Conservation (phyloP, 2,888 invertebrate species). For the Agrochola lychnidis region DNA sequence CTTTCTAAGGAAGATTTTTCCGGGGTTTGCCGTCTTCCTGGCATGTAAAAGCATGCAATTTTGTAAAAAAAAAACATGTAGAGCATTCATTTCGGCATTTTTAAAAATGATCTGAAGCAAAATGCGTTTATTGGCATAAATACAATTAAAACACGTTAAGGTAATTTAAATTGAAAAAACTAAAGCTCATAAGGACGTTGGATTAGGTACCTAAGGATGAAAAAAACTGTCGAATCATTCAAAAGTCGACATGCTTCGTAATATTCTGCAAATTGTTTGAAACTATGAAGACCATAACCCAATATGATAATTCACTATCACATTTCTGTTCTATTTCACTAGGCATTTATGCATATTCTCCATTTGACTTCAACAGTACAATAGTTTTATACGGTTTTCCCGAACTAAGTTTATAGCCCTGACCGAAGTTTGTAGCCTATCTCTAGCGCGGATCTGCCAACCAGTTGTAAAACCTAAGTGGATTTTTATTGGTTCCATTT, state of each 20-base stretch:
- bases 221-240: too few relatives aligned
- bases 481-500: slow-evolving; percentile 50
- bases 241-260: too few relatives aligned
- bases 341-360: slow-evolving; percentile 2
- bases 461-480: slow-evolving; percentile 59
- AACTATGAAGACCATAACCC: not conserved
- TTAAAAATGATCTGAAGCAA: too few relatives aligned
- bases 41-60: not conserved
- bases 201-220: too few relatives aligned
- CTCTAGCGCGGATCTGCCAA: slow-evolving; percentile 50
- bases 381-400: slow-evolving; percentile 43
- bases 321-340: not conserved
- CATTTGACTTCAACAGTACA: slow-evolving; percentile 30
- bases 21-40: too few relatives aligned
- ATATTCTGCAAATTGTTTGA: not conserved
- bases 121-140: too few relatives aligned
- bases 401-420: slow-evolving; percentile 52
- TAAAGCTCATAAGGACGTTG: too few relatives aligned
- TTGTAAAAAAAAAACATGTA: too few relatives aligned
- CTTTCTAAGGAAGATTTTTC: not conserved
- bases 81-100: too few relatives aligned
- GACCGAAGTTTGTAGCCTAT: slow-evolving; percentile 48
- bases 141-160: too few relatives aligned
- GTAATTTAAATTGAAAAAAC: too few relatives aligned
- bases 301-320: not conserved